Percentiles rank a stretch among this genome's conserved stretches.
These are phyloP conservation scores for Nemotelus pantherinus DNA, from an alignment of 2,888 invertebrate genomes.

Conservation along the genomic window DNA sequence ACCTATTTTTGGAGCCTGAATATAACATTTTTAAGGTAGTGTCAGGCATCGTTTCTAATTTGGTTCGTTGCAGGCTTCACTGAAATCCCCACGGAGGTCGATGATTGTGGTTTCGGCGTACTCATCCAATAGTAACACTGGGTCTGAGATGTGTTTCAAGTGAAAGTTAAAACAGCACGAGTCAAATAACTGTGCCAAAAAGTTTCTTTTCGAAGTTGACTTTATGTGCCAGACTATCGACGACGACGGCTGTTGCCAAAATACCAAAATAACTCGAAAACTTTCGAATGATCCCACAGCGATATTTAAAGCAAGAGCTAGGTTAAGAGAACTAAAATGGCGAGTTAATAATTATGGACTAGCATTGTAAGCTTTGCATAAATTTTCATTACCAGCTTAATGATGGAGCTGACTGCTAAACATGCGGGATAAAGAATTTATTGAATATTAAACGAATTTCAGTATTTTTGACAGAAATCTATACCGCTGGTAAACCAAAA, in stretches of 20 bases:
- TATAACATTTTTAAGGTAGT: conserved; percentile 11
- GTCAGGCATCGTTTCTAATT: conserved; percentile 19
- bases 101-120: too few species aligned
- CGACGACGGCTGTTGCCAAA: background rate
- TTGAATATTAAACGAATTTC: too few species aligned
- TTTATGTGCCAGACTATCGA: background rate
- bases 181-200: conserved; percentile 24
- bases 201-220: conserved; percentile 38
- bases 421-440: too few species aligned
- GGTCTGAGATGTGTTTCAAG: background rate
- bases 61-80: background rate
- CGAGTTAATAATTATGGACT: too few species aligned
- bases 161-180: conserved; percentile 27
- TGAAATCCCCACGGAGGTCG: too few species aligned
- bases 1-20: conserved; percentile 19
- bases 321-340: too few species aligned
- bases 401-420: too few species aligned
- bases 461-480: too few species aligned
- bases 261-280: conserved; percentile 37
- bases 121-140: background rate
- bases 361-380: too few species aligned
- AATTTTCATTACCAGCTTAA: too few species aligned
- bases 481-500: too few species aligned
- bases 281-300: conserved; percentile 22
- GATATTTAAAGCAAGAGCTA: background rate